phyloP scores from a whole-genome alignment of 2,888 invertebrate species.

The Embidobia sp. region DNA sequence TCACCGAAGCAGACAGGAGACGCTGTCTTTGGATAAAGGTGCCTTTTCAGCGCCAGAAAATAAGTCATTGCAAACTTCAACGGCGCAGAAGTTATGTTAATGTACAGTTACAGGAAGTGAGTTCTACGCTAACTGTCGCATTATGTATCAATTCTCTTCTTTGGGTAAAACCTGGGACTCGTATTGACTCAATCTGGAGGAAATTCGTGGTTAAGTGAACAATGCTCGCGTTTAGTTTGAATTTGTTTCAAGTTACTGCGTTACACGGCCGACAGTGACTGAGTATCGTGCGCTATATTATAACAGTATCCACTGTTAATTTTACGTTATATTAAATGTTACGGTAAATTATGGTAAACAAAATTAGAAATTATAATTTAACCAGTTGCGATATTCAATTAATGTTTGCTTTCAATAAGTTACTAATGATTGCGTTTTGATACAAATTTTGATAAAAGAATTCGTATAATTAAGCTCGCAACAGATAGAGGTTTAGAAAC shows the following conservation, averaged over 20 bases:
- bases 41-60: conserved; percentile 38
- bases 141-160: conserved; percentile 56
- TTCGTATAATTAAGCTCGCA: too few relatives aligned
- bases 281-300: conserved; percentile 4
- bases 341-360: background rate
- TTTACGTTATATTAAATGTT: too few relatives aligned
- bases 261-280: conserved; percentile 16
- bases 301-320: background rate
- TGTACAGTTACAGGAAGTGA: conserved; percentile 63
- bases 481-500: too few relatives aligned
- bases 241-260: conserved; percentile 22
- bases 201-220: conserved; percentile 41
- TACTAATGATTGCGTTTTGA: too few relatives aligned
- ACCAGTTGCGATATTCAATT: too few relatives aligned
- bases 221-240: conserved; percentile 34
- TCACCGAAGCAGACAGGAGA: conserved; percentile 6
- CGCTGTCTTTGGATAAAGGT: conserved; percentile 30
- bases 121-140: conserved; percentile 51
- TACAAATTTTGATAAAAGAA: too few relatives aligned
- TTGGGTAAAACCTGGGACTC: conserved; percentile 19
- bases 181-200: conserved; percentile 8
- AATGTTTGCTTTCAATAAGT: too few relatives aligned
- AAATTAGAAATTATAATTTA: too few relatives aligned
- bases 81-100: conserved; percentile 49
- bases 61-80: conserved; percentile 46